Evolutionary conservation across 1,140 invertebrate genomes (phyloP).

Genomic region (Scaptomyza montana): DNA sequence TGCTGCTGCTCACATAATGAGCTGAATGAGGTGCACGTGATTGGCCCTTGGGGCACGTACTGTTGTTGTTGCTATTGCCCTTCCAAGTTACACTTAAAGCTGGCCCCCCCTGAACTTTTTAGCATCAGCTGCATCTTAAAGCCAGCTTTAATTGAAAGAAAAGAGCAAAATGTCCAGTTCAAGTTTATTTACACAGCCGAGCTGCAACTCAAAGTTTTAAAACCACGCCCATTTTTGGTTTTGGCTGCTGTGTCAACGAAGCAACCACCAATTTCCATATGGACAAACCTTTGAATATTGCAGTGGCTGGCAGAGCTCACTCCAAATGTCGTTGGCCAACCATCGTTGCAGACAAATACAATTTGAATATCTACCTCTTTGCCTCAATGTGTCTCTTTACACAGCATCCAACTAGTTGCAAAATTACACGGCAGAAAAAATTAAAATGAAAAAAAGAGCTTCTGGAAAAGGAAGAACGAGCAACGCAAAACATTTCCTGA

Average conservation of each 20-base stretch:
- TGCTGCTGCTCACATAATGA: slow-evolving; percentile 65
- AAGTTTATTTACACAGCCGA: slow-evolving; percentile 50
- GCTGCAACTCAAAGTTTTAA: slow-evolving; percentile 20
- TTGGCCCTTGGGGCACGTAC: slow-evolving; percentile 63
- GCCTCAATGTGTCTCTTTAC: slow-evolving; percentile 1
- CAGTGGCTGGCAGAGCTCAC: slow-evolving; percentile 41
- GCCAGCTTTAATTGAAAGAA: not conserved
- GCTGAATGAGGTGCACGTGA: slow-evolving; percentile 72
- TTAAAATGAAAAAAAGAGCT: slow-evolving; percentile 2
- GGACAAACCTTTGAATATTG: slow-evolving; percentile 65
- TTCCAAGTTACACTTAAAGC: slow-evolving; percentile 18
- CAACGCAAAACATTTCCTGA: slow-evolving; percentile 69
- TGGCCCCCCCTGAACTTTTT: slow-evolving; percentile 15
- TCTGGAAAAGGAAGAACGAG: not conserved
- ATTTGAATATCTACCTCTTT: slow-evolving; percentile 54
- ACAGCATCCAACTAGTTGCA: slow-evolving; percentile 22
- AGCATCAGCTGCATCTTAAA: slow-evolving; percentile 23
- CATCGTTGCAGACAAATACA: slow-evolving; percentile 55
- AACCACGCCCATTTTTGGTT: slow-evolving; percentile 27
- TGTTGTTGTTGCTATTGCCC: slow-evolving; percentile 29
- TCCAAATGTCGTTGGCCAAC: slow-evolving; percentile 65
- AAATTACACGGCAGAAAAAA: slow-evolving; percentile 60
- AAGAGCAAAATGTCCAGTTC: slow-evolving; percentile 25
- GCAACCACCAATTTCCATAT: slow-evolving; percentile 61
- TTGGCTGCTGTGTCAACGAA: slow-evolving; percentile 5